phyloP scores from a whole-genome alignment of 1,140 invertebrate species.

The Mesaphorura yosii region DNA sequence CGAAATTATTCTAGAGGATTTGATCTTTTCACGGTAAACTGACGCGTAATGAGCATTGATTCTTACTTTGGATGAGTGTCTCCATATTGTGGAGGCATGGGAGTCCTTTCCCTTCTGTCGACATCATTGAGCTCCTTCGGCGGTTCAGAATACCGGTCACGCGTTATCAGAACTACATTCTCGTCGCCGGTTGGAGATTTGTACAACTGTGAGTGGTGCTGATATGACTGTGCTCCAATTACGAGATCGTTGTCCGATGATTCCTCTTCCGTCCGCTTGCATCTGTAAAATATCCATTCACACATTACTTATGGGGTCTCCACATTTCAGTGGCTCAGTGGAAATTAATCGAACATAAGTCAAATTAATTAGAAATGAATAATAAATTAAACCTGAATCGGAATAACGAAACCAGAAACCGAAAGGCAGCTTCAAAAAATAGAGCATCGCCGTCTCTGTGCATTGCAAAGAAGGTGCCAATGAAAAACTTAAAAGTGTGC shows the following conservation, averaged over 20 bases:
- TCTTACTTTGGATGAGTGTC: slow-evolving; percentile 30
- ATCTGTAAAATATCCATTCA: neutral
- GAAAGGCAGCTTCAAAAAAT: slow-evolving; percentile 30
- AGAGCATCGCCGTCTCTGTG: slow-evolving; percentile 24
- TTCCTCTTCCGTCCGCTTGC: neutral
- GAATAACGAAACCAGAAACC: slow-evolving; percentile 19
- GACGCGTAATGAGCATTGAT: neutral
- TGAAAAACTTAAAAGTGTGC: neutral
- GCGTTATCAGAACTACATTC: neutral
- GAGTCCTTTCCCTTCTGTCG: slow-evolving; percentile 12
- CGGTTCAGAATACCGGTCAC: neutral
- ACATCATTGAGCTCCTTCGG: neutral
- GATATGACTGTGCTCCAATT: too few relatives aligned
- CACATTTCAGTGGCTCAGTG: too few relatives aligned
- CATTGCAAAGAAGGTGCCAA: neutral
- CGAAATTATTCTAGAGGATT: neutral
- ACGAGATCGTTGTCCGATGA: too few relatives aligned
- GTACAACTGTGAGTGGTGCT: too few relatives aligned
- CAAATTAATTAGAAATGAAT: too few relatives aligned
- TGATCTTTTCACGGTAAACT: neutral
- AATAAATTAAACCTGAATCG: slow-evolving; percentile 25
- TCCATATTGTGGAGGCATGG: slow-evolving; percentile 27
- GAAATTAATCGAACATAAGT: too few relatives aligned
- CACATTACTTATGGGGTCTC: neutral
- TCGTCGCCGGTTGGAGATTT: neutral